Evolutionary conservation across 2,888 invertebrate species (phyloP), one percentile per base, ranked within the genome.

Genomic region (Polydrusus pterygomalis): DNA sequence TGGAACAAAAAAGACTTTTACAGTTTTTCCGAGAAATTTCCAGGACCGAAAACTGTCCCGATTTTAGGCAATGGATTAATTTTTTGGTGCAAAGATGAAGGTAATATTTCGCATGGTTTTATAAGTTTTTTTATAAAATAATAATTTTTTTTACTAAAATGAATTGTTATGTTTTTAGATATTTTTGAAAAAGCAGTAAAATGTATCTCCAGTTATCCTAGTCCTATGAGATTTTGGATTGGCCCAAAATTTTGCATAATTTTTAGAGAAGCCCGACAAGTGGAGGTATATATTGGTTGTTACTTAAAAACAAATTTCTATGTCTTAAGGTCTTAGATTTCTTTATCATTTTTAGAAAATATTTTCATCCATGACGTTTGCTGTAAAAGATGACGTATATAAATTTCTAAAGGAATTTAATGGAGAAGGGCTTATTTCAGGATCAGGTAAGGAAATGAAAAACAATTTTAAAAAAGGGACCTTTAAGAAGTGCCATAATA

Each of bases 1-100:
- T 77, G 73, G 47, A 70, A 40, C 15, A 79, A 75, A 45, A 76
- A 74, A 54, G 63, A 78, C 67, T 54, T 77, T 15, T 78, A 74
- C 67, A 60, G 49, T 13, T 70, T 79, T n/a, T 73, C 80, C 0
- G 75, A 79, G 77, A 75, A 73, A 45, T 51, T 82, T 11, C 78
- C 79, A 11, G 82, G 81, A n/a, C 81, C 82, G 1, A 34, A 70
- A 10, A 77, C 79, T 13, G 51, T 80, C 17, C 82, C 81, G 2
- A 47, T 82, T 20, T 67, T 82, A 38, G 82, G 82, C 30, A 82
- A 82, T 62, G 80, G 78, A 6, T 70, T 79, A 10, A 70, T 60
- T 38, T 80, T 81, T 70, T 63, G 80, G 11, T 78, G 81, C 58
- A 74, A 79, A 60, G 72, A 80, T 69, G 77, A 82, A 72, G 81